A percentile compares a stretch with the other conserved stretches of the same genome.
Conservation (phyloP, 1,140 invertebrate species). For the Acromyrmex charruanus region DNA sequence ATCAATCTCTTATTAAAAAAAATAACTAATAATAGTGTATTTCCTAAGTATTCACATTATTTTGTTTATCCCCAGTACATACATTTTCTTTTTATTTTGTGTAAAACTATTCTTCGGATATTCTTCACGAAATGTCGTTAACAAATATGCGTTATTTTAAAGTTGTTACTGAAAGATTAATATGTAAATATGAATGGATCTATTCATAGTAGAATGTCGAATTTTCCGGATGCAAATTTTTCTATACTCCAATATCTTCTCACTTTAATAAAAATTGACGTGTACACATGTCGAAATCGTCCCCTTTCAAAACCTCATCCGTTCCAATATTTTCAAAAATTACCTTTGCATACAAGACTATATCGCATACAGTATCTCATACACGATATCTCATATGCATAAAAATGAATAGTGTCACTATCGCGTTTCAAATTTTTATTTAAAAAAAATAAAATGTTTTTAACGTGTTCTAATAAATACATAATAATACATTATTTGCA, state of each 20-base stretch:
- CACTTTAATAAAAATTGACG: conserved; percentile 44
- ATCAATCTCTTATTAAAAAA: too few species aligned
- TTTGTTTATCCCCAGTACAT: not conserved
- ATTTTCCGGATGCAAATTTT: conserved; percentile 54
- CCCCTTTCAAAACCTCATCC: conserved; percentile 7
- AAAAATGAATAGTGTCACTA: conserved; percentile 25
- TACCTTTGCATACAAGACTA: conserved; percentile 47
- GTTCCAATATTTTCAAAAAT: conserved; percentile 62
- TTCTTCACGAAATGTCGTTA: not conserved
- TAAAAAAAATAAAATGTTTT: not conserved
- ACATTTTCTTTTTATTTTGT: not conserved
- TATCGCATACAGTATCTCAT: not conserved
- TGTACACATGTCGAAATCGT: conserved; percentile 23
- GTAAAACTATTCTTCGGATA: not conserved
- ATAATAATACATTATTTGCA: not conserved
- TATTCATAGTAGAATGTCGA: not conserved
- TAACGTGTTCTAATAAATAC: conserved; percentile 1
- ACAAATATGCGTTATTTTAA: not conserved
- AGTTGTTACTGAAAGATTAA: conserved; percentile 18
- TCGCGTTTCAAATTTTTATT: conserved; percentile 14
- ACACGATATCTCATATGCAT: conserved; percentile 28
- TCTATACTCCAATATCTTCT: not conserved
- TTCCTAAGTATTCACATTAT: too few species aligned
- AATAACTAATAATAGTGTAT: too few species aligned
- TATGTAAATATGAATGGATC: conserved; percentile 42